A percentile compares a stretch with the other conserved stretches of the same genome.
Conservation (phyloP, 2,113 vertebrate species). For the Gambusia holbrooki region DNA sequence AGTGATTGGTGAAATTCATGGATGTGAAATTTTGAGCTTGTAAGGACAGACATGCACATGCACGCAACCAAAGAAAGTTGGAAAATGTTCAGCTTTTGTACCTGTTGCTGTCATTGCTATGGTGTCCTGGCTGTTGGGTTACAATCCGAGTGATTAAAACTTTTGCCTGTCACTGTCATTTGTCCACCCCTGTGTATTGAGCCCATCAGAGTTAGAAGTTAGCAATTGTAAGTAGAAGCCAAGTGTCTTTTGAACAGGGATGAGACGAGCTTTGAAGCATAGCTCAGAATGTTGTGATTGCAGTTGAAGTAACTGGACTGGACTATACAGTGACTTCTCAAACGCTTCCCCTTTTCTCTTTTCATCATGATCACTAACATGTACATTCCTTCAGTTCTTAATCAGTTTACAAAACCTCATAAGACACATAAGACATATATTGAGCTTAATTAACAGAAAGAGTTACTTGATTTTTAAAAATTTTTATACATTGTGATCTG, state of each 20-base stretch:
- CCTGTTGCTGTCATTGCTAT: no score
- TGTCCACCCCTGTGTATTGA: no score
- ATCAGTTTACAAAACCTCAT: not conserved
- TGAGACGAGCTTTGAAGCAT: conserved; percentile 25
- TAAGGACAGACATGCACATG: no score
- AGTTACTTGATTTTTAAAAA: no score
- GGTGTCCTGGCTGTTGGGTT: no score
- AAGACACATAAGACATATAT: not conserved
- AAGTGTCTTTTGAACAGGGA: conserved; percentile 15
- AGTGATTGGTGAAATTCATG: no score
- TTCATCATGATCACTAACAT: conserved; percentile 20
- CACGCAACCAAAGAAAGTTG: no score
- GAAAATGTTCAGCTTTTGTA: no score
- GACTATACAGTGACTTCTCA: conserved; percentile 47
- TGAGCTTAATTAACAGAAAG: not conserved
- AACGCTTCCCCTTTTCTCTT: conserved; percentile 6
- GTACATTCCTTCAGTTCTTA: not conserved
- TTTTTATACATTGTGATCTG: not conserved
- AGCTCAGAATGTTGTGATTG: conserved; percentile 43
- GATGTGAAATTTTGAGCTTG: no score
- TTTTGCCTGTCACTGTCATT: no score
- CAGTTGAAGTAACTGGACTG: conserved; percentile 45
- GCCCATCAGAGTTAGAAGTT: conserved; percentile 31
- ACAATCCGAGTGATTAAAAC: no score
- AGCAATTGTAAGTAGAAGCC: conserved; percentile 13